phyloP scores from a whole-genome alignment of 2,797 vertebrate species.

The Protonibea diacanthus region DNA sequence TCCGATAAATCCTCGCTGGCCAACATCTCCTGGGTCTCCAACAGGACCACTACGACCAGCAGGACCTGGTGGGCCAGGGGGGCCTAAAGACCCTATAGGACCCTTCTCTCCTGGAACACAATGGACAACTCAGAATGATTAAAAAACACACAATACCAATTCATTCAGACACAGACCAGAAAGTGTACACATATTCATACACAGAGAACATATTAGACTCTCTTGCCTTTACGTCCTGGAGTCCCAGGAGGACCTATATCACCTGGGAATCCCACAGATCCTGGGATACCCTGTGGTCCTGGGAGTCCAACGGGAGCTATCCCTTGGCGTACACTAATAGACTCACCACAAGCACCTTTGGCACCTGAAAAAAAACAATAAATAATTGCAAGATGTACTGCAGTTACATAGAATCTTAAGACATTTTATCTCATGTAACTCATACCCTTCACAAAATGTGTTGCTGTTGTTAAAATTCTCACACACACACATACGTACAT shows the following conservation, averaged over 20 bases:
- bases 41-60: constrained; percentile 55
- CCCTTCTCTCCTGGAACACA: constrained; percentile 69
- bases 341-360: constrained; percentile 67
- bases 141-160: constrained; percentile 1
- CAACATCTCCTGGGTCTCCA: constrained; percentile 70
- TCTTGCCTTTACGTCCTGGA: constrained; percentile 71
- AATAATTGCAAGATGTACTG: background rate
- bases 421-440: too few relatives aligned
- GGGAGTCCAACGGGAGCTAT: rapidly evolving
- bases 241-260: constrained; percentile 59
- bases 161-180: background rate
- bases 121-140: background rate
- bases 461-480: too few relatives aligned
- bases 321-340: rapidly evolving
- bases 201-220: background rate
- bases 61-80: constrained; percentile 50
- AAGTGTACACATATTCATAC: background rate
- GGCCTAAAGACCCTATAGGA: constrained; percentile 42
- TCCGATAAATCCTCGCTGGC: constrained; percentile 67
- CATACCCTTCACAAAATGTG: too few relatives aligned
- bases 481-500: background rate
- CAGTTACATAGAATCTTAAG: background rate
- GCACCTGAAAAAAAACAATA: constrained; percentile 48
- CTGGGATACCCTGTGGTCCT: constrained; percentile 52
- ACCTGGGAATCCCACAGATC: constrained; percentile 55